phyloP scores from a whole-genome alignment of 2,888 invertebrate genomes.

The Aphrophora alni region DNA sequence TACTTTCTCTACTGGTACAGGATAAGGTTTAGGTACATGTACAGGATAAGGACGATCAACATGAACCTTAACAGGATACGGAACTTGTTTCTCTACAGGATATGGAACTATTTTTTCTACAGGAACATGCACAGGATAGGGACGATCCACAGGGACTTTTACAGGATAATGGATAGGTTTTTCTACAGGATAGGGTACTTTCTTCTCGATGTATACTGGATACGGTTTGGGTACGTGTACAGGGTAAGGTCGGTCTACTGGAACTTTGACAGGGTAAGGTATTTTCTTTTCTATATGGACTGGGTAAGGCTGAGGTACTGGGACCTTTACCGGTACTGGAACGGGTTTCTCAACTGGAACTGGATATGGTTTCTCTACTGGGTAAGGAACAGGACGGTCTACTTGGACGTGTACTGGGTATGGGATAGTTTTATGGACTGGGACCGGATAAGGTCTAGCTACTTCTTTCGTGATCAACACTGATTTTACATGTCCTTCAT shows the following conservation, averaged over 20 bases:
- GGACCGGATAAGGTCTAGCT: slow-evolving; percentile 41
- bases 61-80: slow-evolving; percentile 41
- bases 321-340: slow-evolving; percentile 59
- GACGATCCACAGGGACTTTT: slow-evolving; percentile 41
- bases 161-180: slow-evolving; percentile 42
- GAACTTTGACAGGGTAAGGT: slow-evolving; percentile 63
- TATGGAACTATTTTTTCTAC: slow-evolving; percentile 41
- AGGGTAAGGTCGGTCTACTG: too few species aligned
- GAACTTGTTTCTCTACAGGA: slow-evolving; percentile 39
- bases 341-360: slow-evolving; percentile 34
- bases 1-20: slow-evolving; percentile 45
- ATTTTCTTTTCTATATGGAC: slow-evolving; percentile 75
- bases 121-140: slow-evolving; percentile 43
- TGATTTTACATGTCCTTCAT: not conserved
- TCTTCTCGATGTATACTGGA: too few species aligned
- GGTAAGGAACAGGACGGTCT: slow-evolving; percentile 49
- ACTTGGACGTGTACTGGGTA: slow-evolving; percentile 51
- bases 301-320: too few species aligned
- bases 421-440: slow-evolving; percentile 52
- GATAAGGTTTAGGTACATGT: slow-evolving; percentile 41
- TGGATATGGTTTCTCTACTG: slow-evolving; percentile 42
- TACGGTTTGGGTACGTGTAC: too few species aligned
- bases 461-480: not conserved
- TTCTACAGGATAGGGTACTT: too few species aligned
- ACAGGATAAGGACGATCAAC: too few species aligned